Evolutionary conservation across 2,113 vertebrate species (phyloP).

Genomic region (Nipponia nippon): DNA sequence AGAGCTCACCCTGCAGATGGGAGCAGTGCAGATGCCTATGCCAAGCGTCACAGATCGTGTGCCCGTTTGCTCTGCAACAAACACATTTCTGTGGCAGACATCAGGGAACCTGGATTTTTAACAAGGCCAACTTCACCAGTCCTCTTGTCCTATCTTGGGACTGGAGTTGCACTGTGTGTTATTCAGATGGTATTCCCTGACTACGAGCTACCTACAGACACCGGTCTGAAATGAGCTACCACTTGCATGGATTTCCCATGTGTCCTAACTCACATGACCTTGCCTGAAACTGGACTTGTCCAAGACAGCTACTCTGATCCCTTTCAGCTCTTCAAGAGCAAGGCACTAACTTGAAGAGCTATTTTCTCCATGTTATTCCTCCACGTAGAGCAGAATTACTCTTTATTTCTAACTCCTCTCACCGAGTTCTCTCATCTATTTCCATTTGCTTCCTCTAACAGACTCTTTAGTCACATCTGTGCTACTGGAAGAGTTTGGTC

Average conservation of each 20-base stretch:
- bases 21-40: neutral
- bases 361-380: neutral
- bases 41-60: rapidly evolving
- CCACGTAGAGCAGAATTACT: neutral
- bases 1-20: neutral
- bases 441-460: neutral
- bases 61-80: neutral
- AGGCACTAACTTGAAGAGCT: neutral
- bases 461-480: neutral
- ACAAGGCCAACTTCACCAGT: neutral
- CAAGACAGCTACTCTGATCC: neutral
- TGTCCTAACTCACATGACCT: neutral
- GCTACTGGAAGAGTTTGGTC: neutral
- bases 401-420: neutral
- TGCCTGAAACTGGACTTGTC: neutral
- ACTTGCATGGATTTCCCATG: neutral
- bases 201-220: neutral
- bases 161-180: neutral
- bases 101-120: neutral
- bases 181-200: neutral
- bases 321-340: neutral
- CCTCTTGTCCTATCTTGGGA: neutral
- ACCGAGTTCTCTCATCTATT: neutral
- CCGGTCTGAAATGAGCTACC: neutral
- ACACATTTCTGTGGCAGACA: neutral